Conservation (phyloP, 2,888 invertebrate genomes). For the Drosophila multiciliata region DNA sequence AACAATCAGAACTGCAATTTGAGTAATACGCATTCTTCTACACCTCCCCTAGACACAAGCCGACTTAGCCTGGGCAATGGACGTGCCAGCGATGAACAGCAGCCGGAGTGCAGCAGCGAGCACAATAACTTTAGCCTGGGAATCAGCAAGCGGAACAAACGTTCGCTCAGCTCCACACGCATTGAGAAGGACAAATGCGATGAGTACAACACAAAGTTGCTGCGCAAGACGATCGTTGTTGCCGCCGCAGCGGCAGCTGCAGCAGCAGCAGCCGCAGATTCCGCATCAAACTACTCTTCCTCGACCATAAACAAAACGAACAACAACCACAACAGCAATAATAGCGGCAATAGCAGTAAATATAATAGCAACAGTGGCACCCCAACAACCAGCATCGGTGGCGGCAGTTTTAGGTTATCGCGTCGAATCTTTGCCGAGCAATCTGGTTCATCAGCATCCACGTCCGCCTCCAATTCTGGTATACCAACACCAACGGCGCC, state of each 20-base stretch:
- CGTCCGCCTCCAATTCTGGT: constrained; percentile 79
- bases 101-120: constrained; percentile 13
- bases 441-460: constrained; percentile 67
- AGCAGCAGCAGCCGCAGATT: constrained; percentile 26
- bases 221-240: constrained; percentile 79
- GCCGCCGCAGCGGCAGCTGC: constrained; percentile 57
- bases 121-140: constrained; percentile 50
- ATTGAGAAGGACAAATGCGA: constrained; percentile 85
- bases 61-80: constrained; percentile 70
- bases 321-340: constrained; percentile 42
- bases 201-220: constrained; percentile 84
- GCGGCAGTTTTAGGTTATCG: constrained; percentile 65
- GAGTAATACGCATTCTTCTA: constrained; percentile 65
- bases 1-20: constrained; percentile 53
- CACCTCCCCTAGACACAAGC: constrained; percentile 79
- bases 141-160: constrained; percentile 83
- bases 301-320: constrained; percentile 2
- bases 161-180: constrained; percentile 85
- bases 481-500: constrained; percentile 81
- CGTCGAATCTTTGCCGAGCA: constrained; percentile 65
- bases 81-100: constrained; percentile 38
- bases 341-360: constrained; percentile 32
- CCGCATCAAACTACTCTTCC: constrained; percentile 18
- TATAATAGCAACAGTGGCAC: constrained; percentile 41
- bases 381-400: constrained; percentile 36